These are phyloP conservation scores for Amaurobius ferox DNA, from an alignment of 2,888 invertebrate genomes.

Conservation along the genomic window DNA sequence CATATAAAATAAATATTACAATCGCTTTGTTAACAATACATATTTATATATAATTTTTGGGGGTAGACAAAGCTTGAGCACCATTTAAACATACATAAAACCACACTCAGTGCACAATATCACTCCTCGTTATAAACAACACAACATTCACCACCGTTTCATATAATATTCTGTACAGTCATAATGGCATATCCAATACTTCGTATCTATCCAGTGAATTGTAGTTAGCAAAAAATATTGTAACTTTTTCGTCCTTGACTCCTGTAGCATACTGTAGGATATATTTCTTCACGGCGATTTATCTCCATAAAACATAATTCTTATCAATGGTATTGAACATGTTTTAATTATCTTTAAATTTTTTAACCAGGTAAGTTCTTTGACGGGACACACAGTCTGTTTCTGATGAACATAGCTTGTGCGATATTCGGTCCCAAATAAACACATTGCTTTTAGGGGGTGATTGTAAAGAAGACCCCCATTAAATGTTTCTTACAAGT, in stretches of 20 bases:
- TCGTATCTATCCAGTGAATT: neutral
- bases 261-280: neutral
- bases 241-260: neutral
- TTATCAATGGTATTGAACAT: too few relatives aligned
- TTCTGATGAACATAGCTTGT: neutral
- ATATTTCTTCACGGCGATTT: too few relatives aligned
- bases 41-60: slow-evolving; percentile 1
- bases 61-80: slow-evolving; percentile 16
- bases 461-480: neutral
- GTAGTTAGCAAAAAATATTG: neutral
- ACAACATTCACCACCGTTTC: neutral
- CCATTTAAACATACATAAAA: slow-evolving; percentile 14
- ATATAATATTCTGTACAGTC: neutral
- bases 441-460: neutral
- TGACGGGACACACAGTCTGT: neutral
- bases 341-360: neutral
- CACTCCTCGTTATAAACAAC: neutral
- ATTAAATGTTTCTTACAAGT: slow-evolving; percentile 8
- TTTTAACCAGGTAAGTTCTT: neutral
- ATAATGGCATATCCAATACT: neutral
- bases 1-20: slow-evolving; percentile 3
- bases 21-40: neutral
- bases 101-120: slow-evolving; percentile 9
- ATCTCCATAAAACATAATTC: too few relatives aligned
- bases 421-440: neutral